Conservation (phyloP, 2,797 vertebrate genomes). For the Loriculus beryllinus region DNA sequence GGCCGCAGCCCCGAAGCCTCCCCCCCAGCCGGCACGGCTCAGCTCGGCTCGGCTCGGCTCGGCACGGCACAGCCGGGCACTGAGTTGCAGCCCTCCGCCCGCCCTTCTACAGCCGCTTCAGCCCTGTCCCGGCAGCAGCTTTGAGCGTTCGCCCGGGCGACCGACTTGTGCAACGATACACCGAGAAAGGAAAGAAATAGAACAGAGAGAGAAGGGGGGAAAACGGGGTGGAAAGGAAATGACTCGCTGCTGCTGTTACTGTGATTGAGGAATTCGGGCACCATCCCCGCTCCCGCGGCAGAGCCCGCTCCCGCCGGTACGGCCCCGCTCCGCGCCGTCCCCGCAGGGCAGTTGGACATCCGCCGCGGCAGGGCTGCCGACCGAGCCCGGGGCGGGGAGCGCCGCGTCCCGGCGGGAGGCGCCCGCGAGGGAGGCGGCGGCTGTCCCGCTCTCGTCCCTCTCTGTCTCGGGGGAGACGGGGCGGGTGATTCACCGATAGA, state of each 20-base stretch:
- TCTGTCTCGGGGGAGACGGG: not conserved
- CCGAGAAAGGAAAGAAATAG: accelerated
- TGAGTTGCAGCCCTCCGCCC: not conserved
- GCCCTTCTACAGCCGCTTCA: conserved; percentile 9
- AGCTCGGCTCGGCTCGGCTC: not conserved
- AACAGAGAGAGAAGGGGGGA: not conserved
- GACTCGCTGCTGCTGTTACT: conserved; percentile 53
- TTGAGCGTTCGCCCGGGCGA: conserved; percentile 46
- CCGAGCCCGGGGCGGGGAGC: not conserved
- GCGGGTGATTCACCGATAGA: not conserved
- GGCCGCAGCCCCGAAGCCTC: not conserved
- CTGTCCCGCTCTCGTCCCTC: not conserved
- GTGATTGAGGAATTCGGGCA: conserved; percentile 65
- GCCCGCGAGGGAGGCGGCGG: conserved; percentile 1
- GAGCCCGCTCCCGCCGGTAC: not conserved
- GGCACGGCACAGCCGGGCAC: not conserved
- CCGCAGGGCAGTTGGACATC: not conserved
- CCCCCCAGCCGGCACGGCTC: not conserved
- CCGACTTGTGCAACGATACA: conserved; percentile 49
- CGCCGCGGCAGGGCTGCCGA: not conserved
- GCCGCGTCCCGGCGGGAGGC: conserved; percentile 11
- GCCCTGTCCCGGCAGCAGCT: conserved; percentile 35
- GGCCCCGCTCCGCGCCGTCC: not conserved
- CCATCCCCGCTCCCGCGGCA: not conserved
- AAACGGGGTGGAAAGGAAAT: conserved; percentile 59